Base-by-base conservation (phyloP, 2,797 vertebrate species). In the Anguilla pacifica region DNA sequence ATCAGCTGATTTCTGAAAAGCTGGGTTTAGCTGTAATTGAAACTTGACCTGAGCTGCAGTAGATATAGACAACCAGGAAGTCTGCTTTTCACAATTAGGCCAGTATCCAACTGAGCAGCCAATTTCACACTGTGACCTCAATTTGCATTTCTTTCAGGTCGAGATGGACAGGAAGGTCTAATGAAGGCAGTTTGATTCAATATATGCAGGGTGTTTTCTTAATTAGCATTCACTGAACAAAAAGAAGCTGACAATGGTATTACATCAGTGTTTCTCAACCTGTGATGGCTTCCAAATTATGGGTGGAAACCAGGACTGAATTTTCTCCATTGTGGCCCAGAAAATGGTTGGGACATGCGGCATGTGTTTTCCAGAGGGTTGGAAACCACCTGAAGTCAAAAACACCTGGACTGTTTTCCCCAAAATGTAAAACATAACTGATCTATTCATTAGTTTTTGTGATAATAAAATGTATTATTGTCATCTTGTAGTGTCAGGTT, bases 281-380 rank as follows among this genome's bases (percentile, higher is more conserved):
- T n/a, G 64, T 10, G n/a, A 10, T 46, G 77, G 5, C 10, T 22
- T n/a, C 43, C 6, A 49, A 57, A 57, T 57, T 13, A 57, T 57
- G 55, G 55, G 43, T 82, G 43, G 22, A 19, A 49, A n/a, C 6
- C 22, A n/a, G 22, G 25, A 67, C 3, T 67, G 25, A 67, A 67
- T n/a, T 67, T 67, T 67, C 6, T 67, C 1, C 64, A 67, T 28
- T 67, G 22, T 67, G 22, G 22, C n/a, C 64, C 64, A 13, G 25
- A 67, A 67, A 67, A 67, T 67, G n/a, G 64, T 67, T 67, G 64
- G 64, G 64, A 67, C n/a, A 67, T 67, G 64, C 64, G n/a, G 5
- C 6, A 6, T 25, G n/a, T 67, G n/a, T 67, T 67, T 25, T n/a
- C 19, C 64, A 5, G n/a, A 10, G 6, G 6, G n/a, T n/a, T 67